These are phyloP conservation scores for Hydrochoerus hydrochaeris DNA, from an alignment of 2,113 vertebrate genomes.

Conservation along the genomic window DNA sequence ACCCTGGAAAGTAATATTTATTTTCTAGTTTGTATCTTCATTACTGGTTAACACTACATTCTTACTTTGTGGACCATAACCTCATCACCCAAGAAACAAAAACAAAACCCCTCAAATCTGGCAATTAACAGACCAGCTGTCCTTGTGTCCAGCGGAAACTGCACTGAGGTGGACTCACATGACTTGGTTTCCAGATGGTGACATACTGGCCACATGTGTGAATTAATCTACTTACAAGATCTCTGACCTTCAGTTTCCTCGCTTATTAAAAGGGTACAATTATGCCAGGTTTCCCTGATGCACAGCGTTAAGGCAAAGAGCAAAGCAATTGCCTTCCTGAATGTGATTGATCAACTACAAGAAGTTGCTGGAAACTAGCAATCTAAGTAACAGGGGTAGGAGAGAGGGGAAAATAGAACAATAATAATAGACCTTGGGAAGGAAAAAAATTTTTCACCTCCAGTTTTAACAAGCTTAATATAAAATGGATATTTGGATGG, in stretches of 20 bases:
- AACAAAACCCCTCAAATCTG: slow-evolving; percentile 23
- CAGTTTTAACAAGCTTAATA: neutral
- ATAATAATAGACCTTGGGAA: neutral
- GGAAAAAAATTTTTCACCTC: neutral
- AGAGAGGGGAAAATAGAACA: neutral
- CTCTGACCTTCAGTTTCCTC: neutral
- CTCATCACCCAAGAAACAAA: slow-evolving; percentile 53
- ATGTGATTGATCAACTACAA: neutral
- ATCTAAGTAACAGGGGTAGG: neutral
- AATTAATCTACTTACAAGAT: neutral
- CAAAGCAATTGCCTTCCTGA: rapidly evolving
- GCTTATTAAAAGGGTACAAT: neutral
- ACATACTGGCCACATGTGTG: neutral
- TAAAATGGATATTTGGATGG: neutral
- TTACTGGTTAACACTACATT: neutral
- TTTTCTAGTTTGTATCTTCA: slow-evolving; percentile 49
- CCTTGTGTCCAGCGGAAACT: neutral
- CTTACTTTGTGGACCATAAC: slow-evolving; percentile 36
- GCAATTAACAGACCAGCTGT: slow-evolving; percentile 19
- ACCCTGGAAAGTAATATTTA: slow-evolving; percentile 15
- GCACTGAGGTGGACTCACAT: neutral
- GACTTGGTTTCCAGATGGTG: neutral
- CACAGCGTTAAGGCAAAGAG: neutral
- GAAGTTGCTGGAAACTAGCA: neutral
- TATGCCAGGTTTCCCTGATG: neutral